Evolutionary conservation across 2,113 vertebrate species (phyloP).

Genomic region (Corynorhinus townsendii): DNA sequence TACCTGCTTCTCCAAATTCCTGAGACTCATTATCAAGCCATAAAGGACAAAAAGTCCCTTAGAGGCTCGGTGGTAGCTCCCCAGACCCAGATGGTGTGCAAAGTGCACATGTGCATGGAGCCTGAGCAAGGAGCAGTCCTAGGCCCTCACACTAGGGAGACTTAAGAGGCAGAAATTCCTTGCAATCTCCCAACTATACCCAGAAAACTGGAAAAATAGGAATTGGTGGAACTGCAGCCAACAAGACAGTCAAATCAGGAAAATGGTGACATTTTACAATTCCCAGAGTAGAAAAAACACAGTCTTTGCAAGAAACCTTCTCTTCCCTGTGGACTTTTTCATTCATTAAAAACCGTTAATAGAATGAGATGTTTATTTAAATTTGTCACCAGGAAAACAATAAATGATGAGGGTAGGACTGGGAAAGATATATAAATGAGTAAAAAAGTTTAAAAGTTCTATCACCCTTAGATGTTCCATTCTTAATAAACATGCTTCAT

Average conservation of each 20-base stretch:
- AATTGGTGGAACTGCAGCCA: no score
- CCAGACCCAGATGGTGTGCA: neutral
- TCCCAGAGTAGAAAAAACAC: no score
- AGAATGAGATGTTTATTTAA: neutral
- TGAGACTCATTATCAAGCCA: neutral
- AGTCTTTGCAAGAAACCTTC: no score
- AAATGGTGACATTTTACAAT: no score
- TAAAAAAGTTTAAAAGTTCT: no score
- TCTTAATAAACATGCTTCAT: neutral
- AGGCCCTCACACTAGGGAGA: neutral
- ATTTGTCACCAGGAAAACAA: neutral
- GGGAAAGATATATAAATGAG: neutral
- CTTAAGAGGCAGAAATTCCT: neutral
- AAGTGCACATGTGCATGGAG: accelerated
- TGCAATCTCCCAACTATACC: no score
- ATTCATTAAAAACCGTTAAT: neutral
- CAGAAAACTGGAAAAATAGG: no score
- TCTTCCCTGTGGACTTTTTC: no score
- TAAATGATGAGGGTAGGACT: neutral
- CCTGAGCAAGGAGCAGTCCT: no score
- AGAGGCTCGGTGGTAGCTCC: neutral
- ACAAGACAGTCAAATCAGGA: no score
- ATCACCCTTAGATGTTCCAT: no score
- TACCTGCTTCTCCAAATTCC: neutral
- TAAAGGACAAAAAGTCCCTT: neutral